Conservation (phyloP, 2,797 vertebrate genomes). For the Hoplostethus atlanticus region DNA sequence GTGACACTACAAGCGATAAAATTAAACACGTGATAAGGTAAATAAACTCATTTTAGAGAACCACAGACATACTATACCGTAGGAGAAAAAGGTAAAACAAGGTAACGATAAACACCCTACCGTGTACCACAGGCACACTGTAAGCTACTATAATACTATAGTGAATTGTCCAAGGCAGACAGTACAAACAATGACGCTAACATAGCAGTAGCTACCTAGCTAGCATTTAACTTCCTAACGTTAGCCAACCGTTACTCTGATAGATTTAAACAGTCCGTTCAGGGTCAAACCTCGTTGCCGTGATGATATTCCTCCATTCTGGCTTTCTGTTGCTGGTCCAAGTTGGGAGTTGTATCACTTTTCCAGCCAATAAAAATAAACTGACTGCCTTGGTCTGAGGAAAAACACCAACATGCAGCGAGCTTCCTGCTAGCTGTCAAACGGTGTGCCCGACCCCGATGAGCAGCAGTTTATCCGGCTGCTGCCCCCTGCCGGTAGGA, state of each 20-base stretch:
- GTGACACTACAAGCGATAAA: too few species aligned
- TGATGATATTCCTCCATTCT: conserved; percentile 81
- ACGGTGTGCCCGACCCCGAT: background rate
- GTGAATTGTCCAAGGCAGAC: too few species aligned
- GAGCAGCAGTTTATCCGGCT: background rate
- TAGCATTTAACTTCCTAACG: background rate
- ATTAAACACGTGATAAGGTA: too few species aligned
- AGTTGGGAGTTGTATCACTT: accelerated
- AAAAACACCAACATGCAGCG: background rate
- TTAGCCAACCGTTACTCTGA: too few species aligned
- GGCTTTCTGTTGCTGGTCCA: background rate
- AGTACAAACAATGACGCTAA: too few species aligned
- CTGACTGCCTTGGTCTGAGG: background rate
- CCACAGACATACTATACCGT: too few species aligned
- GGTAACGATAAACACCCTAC: too few species aligned
- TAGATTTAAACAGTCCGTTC: too few species aligned
- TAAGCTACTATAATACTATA: too few species aligned
- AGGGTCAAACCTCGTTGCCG: conserved; percentile 74
- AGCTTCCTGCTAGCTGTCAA: conserved; percentile 1
- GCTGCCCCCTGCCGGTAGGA: conserved; percentile 3
- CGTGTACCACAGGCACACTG: too few species aligned
- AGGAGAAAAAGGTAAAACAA: too few species aligned
- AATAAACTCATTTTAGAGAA: too few species aligned
- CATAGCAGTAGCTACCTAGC: background rate
- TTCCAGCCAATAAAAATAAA: background rate